Evolutionary conservation across 2,797 vertebrate genomes (phyloP).

Genomic region (Crypturellus tataupa): DNA sequence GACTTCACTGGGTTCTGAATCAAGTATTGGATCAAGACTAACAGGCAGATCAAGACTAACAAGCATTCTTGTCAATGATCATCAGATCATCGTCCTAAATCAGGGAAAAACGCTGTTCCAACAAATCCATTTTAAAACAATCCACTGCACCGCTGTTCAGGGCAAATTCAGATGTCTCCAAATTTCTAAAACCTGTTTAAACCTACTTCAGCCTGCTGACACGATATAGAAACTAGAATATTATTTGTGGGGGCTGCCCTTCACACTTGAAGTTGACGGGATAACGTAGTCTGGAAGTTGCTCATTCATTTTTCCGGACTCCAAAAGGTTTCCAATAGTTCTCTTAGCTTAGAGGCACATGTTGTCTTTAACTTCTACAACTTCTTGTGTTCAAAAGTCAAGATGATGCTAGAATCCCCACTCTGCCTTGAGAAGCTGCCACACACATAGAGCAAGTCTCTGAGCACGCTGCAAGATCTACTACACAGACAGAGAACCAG

Average conservation of each 20-base stretch:
- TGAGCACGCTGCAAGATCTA: not conserved
- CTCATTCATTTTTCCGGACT: not conserved
- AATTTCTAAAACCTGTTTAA: not conserved
- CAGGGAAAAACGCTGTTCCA: not conserved
- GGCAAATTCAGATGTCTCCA: not conserved
- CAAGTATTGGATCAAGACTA: not conserved
- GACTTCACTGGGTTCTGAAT: not conserved
- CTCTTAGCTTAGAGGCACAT: rapidly evolving
- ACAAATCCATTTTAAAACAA: not conserved
- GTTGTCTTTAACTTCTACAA: not conserved
- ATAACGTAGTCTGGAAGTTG: not conserved
- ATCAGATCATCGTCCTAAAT: not conserved
- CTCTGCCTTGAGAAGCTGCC: not conserved
- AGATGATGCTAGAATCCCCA: not conserved
- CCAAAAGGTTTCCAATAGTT: not conserved
- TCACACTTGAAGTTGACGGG: not conserved
- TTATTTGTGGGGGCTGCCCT: not conserved
- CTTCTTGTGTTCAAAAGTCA: not conserved
- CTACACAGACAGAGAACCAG: not conserved
- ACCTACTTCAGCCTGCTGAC: not conserved
- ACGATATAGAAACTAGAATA: not conserved
- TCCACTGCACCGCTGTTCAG: not conserved
- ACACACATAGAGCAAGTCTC: rapidly evolving
- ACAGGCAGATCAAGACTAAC: not conserved
- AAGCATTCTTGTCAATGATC: not conserved